Percentiles rank a stretch among this genome's conserved stretches.
Evolutionary conservation across 2,113 vertebrate species (phyloP).

Genomic region (Peromyscus californicus): DNA sequence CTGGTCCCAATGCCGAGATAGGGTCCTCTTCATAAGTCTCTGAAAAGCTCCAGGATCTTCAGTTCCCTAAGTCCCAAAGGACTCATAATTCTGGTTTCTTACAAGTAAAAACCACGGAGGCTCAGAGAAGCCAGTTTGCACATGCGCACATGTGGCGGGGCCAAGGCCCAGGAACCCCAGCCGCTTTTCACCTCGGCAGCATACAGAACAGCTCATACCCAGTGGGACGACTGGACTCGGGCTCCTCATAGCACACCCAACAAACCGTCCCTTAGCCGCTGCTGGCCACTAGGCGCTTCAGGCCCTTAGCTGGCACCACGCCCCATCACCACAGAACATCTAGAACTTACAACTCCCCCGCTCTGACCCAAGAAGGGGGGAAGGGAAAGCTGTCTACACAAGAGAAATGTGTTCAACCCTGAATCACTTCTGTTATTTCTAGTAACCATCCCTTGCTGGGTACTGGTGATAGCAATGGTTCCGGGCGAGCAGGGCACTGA

Average conservation of each 20-base stretch:
- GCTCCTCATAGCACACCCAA: neutral
- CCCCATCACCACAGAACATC: neutral
- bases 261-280: neutral
- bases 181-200: neutral
- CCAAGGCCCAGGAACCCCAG: neutral
- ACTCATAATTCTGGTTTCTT: neutral
- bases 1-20: neutral
- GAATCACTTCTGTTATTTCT: neutral
- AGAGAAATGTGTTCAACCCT: neutral
- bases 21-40: neutral
- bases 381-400: neutral
- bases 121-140: neutral
- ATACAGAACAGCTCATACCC: neutral
- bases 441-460: neutral
- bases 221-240: neutral
- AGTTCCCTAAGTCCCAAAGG: constrained; percentile 44
- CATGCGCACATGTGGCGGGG: rapidly evolving
- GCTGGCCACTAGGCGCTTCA: neutral
- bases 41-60: neutral
- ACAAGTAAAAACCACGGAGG: constrained; percentile 3
- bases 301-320: neutral
- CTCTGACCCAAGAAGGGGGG: neutral
- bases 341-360: neutral
- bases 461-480: neutral
- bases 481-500: neutral